Evolutionary conservation across 2,888 invertebrate species (phyloP), one percentile per base, ranked within the genome.

Genomic region (Augiades crinisus): DNA sequence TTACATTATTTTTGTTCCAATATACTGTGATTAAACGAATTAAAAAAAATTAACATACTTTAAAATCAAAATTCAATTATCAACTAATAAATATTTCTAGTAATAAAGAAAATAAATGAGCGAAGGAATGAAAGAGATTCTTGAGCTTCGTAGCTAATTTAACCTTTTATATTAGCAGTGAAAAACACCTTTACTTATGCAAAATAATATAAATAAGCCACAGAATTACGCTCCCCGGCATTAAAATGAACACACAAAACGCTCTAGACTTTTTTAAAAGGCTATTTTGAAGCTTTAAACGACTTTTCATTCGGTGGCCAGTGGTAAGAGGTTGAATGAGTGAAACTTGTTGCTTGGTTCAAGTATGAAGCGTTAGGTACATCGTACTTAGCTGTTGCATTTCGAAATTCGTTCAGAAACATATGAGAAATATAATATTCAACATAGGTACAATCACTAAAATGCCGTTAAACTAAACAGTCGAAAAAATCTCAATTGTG

Each of bases 241-340:
- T 57, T 56, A 49, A 58, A 64, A 61, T 60, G 59, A 58, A 56
- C 58, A 58, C 44, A 54, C 54, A 58, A 62, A 59, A 62, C 55
- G 67, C 68, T 68, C 71, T 72, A 64, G 68, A 73, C 69, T 64
- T 74, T 27, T 80, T 75, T 76, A 66, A 77, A 77, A 70, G 72
- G 72, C 78, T 71, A 81, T 80, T 84, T 75, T 63, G 71, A 68
- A 68, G 70, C 75, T 76, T 33, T 64, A 73, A 80, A 76, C 76
- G 79, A 80, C 78, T 75, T 81, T 84, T 81, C 74, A 84, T 82
- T 85, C 80, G 77, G 71, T 80, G 75, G 72, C 77, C 81, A 79
- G 72, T 71, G 70, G 72, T 75, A 78, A 82, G 80, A 77, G 83
- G 76, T 74, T 80, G 81, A 86, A 85, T 85, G 82, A 81, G 72